These are phyloP conservation scores for Bettongia penicillata DNA, from an alignment of 2,113 vertebrate genomes.

Conservation along the genomic window DNA sequence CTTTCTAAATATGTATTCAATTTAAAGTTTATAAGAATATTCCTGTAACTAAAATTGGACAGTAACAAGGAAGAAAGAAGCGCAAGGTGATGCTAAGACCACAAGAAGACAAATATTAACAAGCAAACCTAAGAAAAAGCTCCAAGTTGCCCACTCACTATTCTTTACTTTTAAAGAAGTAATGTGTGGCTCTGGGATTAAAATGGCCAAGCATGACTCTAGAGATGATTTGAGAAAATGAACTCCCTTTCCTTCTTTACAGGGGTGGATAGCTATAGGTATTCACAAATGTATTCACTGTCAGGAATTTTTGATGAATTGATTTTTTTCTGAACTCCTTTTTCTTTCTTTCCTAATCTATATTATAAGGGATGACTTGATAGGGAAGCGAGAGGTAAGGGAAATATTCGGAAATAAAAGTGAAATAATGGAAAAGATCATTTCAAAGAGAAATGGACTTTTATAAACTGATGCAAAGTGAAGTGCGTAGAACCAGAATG, in stretches of 20 bases:
- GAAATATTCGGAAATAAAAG: neutral
- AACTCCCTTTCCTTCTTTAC: neutral
- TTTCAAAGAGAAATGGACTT: neutral
- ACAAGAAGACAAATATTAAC: neutral
- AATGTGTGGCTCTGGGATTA: neutral
- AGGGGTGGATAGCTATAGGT: neutral
- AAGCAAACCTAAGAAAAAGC: neutral
- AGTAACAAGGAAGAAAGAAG: neutral
- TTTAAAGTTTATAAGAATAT: neutral
- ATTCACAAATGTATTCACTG: neutral
- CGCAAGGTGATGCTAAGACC: neutral
- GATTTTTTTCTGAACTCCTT: neutral
- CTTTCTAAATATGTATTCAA: neutral
- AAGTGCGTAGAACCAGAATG: neutral
- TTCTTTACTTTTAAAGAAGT: neutral
- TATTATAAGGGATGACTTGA: neutral
- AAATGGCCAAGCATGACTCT: neutral
- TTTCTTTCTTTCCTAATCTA: neutral
- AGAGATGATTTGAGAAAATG: neutral
- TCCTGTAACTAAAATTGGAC: neutral
- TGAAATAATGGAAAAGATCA: neutral
- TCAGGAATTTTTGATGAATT: neutral
- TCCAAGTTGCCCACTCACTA: neutral
- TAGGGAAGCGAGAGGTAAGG: neutral
- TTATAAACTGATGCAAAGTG: neutral